Evolutionary conservation across 2,888 invertebrate species (phyloP).

Genomic region (Galerucella pusilla): DNA sequence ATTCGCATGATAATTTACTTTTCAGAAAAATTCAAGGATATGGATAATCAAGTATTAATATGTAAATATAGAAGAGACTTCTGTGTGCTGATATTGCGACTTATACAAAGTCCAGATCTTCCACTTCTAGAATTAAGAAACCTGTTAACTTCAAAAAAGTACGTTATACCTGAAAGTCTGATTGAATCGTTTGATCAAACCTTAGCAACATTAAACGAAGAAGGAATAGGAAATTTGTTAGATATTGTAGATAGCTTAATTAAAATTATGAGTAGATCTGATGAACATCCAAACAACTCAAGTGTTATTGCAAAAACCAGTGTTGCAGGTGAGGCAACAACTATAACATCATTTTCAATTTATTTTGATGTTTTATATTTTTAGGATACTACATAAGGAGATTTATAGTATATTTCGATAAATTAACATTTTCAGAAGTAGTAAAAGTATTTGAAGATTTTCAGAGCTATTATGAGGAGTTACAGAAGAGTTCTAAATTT

Average conservation of each 20-base stretch:
- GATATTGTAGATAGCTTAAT: conserved; percentile 59
- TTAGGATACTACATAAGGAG: conserved; percentile 84
- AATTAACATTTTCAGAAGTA: conserved; percentile 85
- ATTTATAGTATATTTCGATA: conserved; percentile 84
- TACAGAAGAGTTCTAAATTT: conserved; percentile 44
- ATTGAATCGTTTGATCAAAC: conserved; percentile 71
- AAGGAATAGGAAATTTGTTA: conserved; percentile 64
- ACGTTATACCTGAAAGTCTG: conserved; percentile 69
- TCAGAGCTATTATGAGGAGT: conserved; percentile 71
- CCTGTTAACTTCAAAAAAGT: conserved; percentile 73
- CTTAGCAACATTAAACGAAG: conserved; percentile 70
- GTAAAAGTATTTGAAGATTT: conserved; percentile 79
- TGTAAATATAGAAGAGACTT: conserved; percentile 80
- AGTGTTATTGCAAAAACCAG: conserved; percentile 71
- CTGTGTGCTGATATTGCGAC: conserved; percentile 81
- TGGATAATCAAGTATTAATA: conserved; percentile 66
- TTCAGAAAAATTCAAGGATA: conserved; percentile 66
- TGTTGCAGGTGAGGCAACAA: conserved; percentile 70
- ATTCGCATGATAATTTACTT: conserved; percentile 43
- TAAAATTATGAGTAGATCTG: conserved; percentile 49
- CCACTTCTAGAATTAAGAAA: conserved; percentile 75
- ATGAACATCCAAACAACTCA: conserved; percentile 39
- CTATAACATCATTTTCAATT: conserved; percentile 5
- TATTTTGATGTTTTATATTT: conserved; percentile 52
- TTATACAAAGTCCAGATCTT: conserved; percentile 86